Conservation (phyloP, 2,797 vertebrate species). For the Cossypha niveicapilla region DNA sequence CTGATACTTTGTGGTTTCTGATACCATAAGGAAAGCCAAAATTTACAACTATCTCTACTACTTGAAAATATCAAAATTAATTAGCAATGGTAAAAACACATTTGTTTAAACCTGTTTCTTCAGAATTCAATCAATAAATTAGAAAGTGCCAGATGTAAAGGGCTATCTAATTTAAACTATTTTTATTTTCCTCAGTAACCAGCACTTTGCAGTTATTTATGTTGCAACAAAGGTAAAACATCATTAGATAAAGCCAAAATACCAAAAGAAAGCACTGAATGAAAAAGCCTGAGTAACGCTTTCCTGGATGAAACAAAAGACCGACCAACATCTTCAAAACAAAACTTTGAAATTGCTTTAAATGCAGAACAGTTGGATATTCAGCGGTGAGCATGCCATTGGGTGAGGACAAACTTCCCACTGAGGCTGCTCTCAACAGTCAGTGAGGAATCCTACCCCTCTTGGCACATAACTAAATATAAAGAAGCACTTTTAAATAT, state of each 20-base stretch:
- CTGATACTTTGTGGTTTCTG: not conserved
- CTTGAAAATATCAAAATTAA: not conserved
- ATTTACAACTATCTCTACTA: not conserved
- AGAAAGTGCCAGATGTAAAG: not conserved
- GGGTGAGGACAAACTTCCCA: not conserved
- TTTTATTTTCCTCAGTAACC: not conserved
- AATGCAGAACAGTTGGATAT: not conserved
- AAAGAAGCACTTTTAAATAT: not conserved
- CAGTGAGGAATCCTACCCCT: not conserved
- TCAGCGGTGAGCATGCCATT: not conserved
- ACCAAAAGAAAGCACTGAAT: not conserved
- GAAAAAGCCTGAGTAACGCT: not conserved
- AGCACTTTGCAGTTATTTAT: not conserved
- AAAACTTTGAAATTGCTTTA: not conserved
- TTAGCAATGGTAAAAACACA: not conserved
- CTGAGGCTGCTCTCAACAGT: not conserved
- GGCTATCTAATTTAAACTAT: not conserved
- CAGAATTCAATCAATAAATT: not conserved
- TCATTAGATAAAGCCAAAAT: not conserved
- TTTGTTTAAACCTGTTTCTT: not conserved
- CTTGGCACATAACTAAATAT: not conserved
- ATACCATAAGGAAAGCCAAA: not conserved
- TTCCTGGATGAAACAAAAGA: not conserved
- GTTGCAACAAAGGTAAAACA: not conserved
- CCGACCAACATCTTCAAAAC: rapidly evolving